Conservation (phyloP, 2,888 invertebrate species). For the Myopa tessellatipennis region DNA sequence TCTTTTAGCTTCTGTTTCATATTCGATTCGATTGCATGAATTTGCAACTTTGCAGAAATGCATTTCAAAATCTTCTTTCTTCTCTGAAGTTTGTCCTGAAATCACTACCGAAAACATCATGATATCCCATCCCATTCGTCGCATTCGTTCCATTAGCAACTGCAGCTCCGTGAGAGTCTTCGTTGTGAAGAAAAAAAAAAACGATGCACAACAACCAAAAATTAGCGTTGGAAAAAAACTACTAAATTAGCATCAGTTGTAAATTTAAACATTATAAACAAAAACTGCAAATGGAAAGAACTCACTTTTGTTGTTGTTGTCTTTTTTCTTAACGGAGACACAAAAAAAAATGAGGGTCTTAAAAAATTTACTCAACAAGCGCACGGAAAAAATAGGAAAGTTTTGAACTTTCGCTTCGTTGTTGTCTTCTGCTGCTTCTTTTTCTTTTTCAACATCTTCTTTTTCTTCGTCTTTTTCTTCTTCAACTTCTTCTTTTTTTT, state of each 20-base stretch:
- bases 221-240: slow-evolving; percentile 2
- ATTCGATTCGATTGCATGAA: not conserved
- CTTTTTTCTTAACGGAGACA: not conserved
- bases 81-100: not conserved
- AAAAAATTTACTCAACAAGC: slow-evolving; percentile 14
- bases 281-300: slow-evolving; percentile 24
- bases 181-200: too few species aligned
- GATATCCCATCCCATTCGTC: too few species aligned
- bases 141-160: too few species aligned
- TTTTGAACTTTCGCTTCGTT: slow-evolving; percentile 16
- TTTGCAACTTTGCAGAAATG: not conserved
- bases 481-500: not conserved
- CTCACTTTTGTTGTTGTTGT: slow-evolving; percentile 13
- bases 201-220: not conserved
- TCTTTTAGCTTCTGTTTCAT: too few species aligned
- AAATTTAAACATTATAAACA: slow-evolving; percentile 22
- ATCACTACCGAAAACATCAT: too few species aligned
- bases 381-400: slow-evolving; percentile 14
- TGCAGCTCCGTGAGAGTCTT: too few species aligned
- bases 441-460: not conserved
- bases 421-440: not conserved
- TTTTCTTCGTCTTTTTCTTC: not conserved
- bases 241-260: slow-evolving; percentile 37
- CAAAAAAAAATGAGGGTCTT: not conserved
- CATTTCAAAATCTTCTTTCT: not conserved